These are phyloP conservation scores for Brachionus asplanchnoidis DNA, from an alignment of 1,140 invertebrate genomes.

Conservation along the genomic window DNA sequence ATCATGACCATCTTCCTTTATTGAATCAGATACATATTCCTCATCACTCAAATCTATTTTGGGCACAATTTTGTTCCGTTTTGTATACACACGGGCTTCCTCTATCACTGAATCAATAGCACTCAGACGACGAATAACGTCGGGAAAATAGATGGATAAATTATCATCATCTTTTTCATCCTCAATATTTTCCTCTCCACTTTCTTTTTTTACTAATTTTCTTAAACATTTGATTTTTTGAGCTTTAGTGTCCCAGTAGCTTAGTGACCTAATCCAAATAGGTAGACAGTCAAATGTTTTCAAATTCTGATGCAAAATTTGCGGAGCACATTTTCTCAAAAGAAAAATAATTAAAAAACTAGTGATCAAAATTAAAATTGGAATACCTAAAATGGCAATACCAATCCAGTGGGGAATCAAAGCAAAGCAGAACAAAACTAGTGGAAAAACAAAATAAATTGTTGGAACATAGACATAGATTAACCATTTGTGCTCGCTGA, in stretches of 20 bases:
- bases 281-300: background rate
- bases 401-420: background rate
- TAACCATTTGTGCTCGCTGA: slow-evolving; percentile 62
- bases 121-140: background rate
- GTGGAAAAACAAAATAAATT: slow-evolving; percentile 61
- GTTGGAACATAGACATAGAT: slow-evolving; percentile 61
- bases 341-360: background rate
- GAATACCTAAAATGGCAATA: background rate
- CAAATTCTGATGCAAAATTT: background rate
- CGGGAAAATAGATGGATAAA: background rate
- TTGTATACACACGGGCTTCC: background rate
- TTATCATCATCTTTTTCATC: background rate
- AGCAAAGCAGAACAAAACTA: slow-evolving; percentile 58
- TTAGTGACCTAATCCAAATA: background rate
- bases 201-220: background rate
- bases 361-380: background rate
- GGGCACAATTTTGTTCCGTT: background rate
- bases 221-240: background rate
- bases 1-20: background rate
- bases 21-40: background rate
- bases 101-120: background rate
- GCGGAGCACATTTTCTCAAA: background rate
- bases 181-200: background rate
- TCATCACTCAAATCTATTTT: background rate
- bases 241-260: background rate